phyloP scores from a whole-genome alignment of 2,797 vertebrate species.

The Microctenopoma stevenorrisi region DNA sequence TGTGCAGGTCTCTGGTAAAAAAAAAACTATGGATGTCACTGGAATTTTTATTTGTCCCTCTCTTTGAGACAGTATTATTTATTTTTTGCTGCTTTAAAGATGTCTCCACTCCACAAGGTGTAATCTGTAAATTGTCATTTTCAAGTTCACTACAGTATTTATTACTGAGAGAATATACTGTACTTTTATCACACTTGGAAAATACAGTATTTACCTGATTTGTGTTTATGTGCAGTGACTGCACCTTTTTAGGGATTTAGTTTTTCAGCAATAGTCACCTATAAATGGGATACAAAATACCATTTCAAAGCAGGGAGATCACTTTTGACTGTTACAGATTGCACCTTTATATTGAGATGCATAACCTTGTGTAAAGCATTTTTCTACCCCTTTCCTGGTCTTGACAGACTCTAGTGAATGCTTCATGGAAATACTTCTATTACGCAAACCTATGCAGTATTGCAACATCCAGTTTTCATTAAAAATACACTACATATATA shows the following conservation, averaged over 20 bases:
- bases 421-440: constrained; percentile 66
- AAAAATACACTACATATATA: constrained; percentile 73
- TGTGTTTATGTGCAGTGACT: constrained; percentile 65
- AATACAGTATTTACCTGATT: constrained; percentile 53
- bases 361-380: constrained; percentile 64
- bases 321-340: constrained; percentile 84
- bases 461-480: constrained; percentile 72
- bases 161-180: constrained; percentile 57
- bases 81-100: constrained; percentile 73
- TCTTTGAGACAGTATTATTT: constrained; percentile 76
- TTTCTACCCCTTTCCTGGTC: constrained; percentile 55
- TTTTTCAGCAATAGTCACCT: constrained; percentile 67
- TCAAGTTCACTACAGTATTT: constrained; percentile 49
- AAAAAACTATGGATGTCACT: constrained; percentile 77
- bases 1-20: constrained; percentile 69
- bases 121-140: constrained; percentile 81
- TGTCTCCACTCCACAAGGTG: constrained; percentile 73
- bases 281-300: constrained; percentile 54
- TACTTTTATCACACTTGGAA: constrained; percentile 53
- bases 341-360: constrained; percentile 77
- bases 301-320: constrained; percentile 74
- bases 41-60: constrained; percentile 62
- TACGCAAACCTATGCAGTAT: constrained; percentile 80
- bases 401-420: constrained; percentile 64
- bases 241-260: constrained; percentile 68